Base-by-base conservation (phyloP, 2,113 vertebrate species). In the Nicator chloris region DNA sequence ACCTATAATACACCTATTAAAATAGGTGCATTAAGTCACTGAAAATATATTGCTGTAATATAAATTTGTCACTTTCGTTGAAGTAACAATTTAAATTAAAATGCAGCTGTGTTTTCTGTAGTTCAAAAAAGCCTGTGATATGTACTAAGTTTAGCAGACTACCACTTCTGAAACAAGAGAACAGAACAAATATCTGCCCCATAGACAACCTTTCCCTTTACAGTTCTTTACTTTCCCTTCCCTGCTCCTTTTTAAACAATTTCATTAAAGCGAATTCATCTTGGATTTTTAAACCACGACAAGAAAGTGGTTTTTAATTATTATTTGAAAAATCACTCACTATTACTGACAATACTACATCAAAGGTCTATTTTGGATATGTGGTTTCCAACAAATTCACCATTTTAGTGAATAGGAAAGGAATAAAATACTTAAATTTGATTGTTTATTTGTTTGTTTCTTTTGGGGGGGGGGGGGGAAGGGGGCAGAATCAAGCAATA, bases 401-500 rank as follows among this genome's bases (percentile, higher is more conserved):
- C 24, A 65, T 4, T 24, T 69, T 56, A 84, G n/a, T 39, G 42
- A n/a, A n/a, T n/a, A n/a, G n/a, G 5, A 75, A 61, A 69, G 23
- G 27, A 17, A 27, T 63, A 40, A n/a, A 85, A 66, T 15, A 31
- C 4, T 27, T 13, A 14, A 30, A 44, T 76, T 47, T 35, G 19
- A 28, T 61, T 44, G 8, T 22, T 68, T 45, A 0, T 35, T 59
- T 69, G 14, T 37, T 54, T 66, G 1, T 13, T 49, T 30, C 30
- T 31, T 39, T 42, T 11, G 6, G 5, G 7, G 45, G 35, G 21
- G 4, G 3, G 11, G 7, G 10, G 8, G 1, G 1, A 7, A 4
- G 14, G 4, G 14, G 3, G 7, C 22, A 12, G 16, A 47, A 26
- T 24, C 10, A 15, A 73, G 10, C 61, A 88, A 53, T n/a, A 39